Conservation (phyloP, 2,113 vertebrate genomes). For the Leucopsar rothschildi region DNA sequence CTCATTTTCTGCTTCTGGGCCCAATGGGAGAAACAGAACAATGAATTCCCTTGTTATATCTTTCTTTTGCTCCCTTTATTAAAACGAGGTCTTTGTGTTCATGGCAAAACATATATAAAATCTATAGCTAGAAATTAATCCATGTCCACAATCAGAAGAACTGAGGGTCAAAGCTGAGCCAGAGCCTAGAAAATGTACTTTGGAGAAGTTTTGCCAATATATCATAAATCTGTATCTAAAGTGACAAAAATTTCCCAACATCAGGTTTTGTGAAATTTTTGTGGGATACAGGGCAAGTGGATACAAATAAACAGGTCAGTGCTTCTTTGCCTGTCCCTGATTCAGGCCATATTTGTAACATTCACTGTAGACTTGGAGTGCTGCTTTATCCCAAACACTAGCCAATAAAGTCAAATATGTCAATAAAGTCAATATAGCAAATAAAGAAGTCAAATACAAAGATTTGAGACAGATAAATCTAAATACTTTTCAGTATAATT, state of each 20-base stretch:
- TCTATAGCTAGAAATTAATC: neutral
- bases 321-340: neutral
- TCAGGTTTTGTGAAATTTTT: neutral
- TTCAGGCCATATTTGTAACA: neutral
- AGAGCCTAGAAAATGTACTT: neutral
- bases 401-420: neutral
- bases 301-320: neutral
- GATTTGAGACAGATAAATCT: neutral
- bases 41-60: neutral
- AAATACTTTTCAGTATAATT: neutral
- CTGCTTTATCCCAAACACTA: neutral
- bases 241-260: neutral
- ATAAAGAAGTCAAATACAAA: neutral
- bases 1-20: neutral
- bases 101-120: neutral
- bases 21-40: neutral
- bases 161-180: neutral
- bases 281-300: fast-evolving
- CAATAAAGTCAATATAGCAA: neutral
- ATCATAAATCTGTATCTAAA: neutral
- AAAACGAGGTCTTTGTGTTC: neutral
- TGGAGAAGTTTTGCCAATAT: neutral
- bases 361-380: neutral
- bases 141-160: neutral
- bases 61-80: neutral